Conservation (phyloP, 2,888 invertebrate species). For the Parelbella ahira region DNA sequence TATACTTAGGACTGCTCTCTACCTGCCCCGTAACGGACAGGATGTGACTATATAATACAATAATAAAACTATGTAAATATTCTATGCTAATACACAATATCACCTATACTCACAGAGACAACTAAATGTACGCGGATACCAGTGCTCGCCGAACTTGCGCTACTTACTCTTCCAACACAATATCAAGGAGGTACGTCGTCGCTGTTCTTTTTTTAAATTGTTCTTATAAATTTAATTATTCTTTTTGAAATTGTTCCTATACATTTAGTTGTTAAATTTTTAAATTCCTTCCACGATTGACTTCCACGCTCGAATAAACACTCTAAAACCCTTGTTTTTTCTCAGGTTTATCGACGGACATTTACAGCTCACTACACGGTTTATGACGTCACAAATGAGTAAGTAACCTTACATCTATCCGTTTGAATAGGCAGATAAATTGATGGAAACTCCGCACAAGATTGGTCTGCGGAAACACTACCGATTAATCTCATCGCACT, state of each 20-base stretch:
- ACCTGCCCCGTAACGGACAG: too few relatives aligned
- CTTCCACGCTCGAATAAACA: constrained; percentile 31
- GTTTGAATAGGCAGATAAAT: too few relatives aligned
- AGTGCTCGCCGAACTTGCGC: constrained; percentile 91
- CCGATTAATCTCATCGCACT: too few relatives aligned
- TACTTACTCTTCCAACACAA: constrained; percentile 94
- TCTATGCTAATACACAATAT: too few relatives aligned
- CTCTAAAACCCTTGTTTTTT: constrained; percentile 50
- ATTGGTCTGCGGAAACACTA: too few relatives aligned
- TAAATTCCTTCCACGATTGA: too few relatives aligned
- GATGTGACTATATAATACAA: too few relatives aligned
- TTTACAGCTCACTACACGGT: constrained; percentile 94
- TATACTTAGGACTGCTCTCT: too few relatives aligned
- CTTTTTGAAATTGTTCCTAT: constrained; percentile 36
- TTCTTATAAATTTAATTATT: constrained; percentile 50
- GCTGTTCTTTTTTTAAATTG: constrained; percentile 28
- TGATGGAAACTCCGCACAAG: too few relatives aligned
- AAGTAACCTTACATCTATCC: too few relatives aligned
- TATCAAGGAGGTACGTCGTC: constrained; percentile 86
- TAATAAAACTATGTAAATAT: too few relatives aligned
- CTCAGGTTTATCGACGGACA: constrained; percentile 91
- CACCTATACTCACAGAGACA: constrained; percentile 92
- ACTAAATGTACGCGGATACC: constrained; percentile 92
- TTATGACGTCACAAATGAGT: constrained; percentile 95
- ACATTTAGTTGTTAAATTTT: too few relatives aligned